Percentiles rank a stretch among this genome's conserved stretches.
phyloP scores from a whole-genome alignment of 2,888 invertebrate species.

The Dinocampus coccinellae region DNA sequence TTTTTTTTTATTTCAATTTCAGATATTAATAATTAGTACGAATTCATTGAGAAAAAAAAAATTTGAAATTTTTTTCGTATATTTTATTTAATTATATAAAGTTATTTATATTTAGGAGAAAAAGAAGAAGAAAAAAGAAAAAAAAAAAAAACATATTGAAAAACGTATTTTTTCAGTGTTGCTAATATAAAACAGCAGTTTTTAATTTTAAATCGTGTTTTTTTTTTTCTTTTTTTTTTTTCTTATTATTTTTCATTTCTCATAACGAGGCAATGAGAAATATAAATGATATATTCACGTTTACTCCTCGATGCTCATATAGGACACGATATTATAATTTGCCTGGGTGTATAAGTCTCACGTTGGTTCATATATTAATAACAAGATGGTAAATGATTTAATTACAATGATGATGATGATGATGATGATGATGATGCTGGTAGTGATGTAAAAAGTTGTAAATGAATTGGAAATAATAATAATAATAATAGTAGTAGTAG shows the following conservation, averaged over 20 bases:
- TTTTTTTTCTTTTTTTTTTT: too few species aligned
- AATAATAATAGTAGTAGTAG: too few species aligned
- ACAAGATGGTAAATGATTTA: too few species aligned
- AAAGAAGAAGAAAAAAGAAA: too few species aligned
- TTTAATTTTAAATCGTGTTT: too few species aligned
- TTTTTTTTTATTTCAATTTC: neutral
- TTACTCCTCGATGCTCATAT: neutral
- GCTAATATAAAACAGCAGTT: too few species aligned
- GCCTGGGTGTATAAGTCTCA: conserved; percentile 18
- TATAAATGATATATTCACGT: conserved; percentile 13
- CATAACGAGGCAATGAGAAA: conserved; percentile 6
- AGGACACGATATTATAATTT: neutral
- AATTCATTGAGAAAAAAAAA: too few species aligned
- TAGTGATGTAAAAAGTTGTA: conserved; percentile 28
- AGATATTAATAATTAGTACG: neutral
- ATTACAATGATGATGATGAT: too few species aligned
- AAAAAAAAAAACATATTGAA: neutral
- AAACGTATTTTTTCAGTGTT: neutral
- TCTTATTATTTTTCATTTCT: neutral
- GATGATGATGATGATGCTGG: too few species aligned
- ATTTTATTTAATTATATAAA: too few species aligned
- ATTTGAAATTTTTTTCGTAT: too few species aligned
- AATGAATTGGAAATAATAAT: conserved; percentile 29
- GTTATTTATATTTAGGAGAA: too few species aligned
- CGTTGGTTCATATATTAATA: conserved; percentile 31